Evolutionary conservation across 1,140 invertebrate species (phyloP), one percentile per base, ranked within the genome.

Genomic region (Drosophila mauritiana): DNA sequence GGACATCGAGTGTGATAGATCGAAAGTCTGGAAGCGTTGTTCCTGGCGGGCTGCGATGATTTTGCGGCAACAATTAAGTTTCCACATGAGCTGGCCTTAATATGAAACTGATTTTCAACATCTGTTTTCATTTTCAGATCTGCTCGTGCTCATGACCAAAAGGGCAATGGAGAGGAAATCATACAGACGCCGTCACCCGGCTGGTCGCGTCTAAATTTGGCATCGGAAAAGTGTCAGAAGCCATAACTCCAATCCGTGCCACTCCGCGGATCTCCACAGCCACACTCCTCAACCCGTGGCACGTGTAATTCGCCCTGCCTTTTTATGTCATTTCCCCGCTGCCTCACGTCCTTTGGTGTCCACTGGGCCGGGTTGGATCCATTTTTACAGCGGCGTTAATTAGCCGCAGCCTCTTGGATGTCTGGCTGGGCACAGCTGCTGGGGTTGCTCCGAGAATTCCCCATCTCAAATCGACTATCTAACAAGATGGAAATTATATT

Each of bases 91-190:
- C 73, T 73, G 81, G 64, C 62, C 86, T 91, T 91, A 85, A 91
- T 91, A 83, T 91, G 80, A 83, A 81, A 79, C 88, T 91, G 89
- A 91, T 91, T 91, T 85, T 77, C 83, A 82, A 91, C 89, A 91
- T 91, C 89, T 91, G 89, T 78, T 91, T 91, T 85, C 78, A 91
- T 89, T 91, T 91, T 91, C 75, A 51, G 65, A 65, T 57, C 78
- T 64, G 48, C 80, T 78, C 65, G 76, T 67, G 70, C 74, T 43
- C 34, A 36, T 53, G 22, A 25, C 31, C 56, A 54, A 59, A 64
- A 69, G 68, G 51, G 65, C 83, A 86, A 58, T 83, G 79, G 51
- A 80, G 80, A 89, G 84, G 80, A 88, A 88, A 84, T 54, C 77
- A 64, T 67, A 62, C 80, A 88, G 84, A 83, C 83, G 72, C 78